Base-by-base conservation (phyloP, 1,140 invertebrate species). In the Palaemon carinicauda region DNA sequence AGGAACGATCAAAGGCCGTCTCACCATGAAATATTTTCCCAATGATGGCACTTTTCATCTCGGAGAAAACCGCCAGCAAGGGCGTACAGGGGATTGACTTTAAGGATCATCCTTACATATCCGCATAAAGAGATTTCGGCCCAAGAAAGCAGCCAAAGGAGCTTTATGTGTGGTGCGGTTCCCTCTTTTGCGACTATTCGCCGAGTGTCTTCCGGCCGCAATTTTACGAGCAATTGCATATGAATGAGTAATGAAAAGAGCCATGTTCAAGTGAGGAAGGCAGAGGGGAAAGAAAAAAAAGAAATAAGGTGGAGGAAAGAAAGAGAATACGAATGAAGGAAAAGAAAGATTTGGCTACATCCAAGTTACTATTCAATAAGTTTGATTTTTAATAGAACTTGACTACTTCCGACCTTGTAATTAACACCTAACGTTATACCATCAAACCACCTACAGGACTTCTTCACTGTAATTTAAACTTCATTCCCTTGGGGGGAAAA, bases 191-290 rank as follows among this genome's bases (percentile, higher is more conserved):
- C 53, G 54, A 80, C 78, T 80, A 52, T 60, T 80, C 78, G 78
- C 53, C 56, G 78, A 80, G 78, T 80, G 78, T 54, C 78, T 80
- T 80, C 78, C 78, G 78, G 78, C 78, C 78, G 29, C 78, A 80
- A 80, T 80, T 80, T 80, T 80, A 80, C 78, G 78, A 80, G 78
- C 78, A 80, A 80, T 80, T 80, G 78, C 78, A 80, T 80, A 80
- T 80, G 53, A 80, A 80, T 80, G 78, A 80, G 78, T 80, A 80
- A 80, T 80, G 78, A 80, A 80, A 80, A 50, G 21, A 52, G 78
- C 33, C 78, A 54, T 56, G 53, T 80, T 21, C 27, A 73, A 83
- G 52, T 27, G 82, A 75, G 82, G 65, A 65, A 74, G 31, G 33
- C 24, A 52, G 65, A 52, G 56, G 29, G 50, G 52, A 78, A 53